Conservation (phyloP, 2,888 invertebrate genomes). For the Myopa testacea region DNA sequence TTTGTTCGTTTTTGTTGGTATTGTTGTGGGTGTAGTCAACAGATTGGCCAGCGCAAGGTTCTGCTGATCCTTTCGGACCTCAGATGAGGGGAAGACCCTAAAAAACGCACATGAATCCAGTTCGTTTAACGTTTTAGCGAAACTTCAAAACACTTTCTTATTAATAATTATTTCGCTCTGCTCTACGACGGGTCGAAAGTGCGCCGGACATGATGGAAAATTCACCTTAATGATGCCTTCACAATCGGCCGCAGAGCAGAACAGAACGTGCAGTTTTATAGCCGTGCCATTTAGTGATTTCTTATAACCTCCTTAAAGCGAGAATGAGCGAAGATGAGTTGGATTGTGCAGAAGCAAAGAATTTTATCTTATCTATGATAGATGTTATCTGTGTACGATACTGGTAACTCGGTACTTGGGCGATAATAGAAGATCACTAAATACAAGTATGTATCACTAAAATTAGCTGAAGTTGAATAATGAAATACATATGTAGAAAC, state of each 20-base stretch:
- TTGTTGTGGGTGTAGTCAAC: background rate
- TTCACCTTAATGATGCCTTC: background rate
- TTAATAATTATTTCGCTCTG: conserved; percentile 23
- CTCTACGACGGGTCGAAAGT: background rate
- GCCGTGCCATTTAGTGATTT: background rate
- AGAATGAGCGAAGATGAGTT: conserved; percentile 18
- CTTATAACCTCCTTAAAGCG: conserved; percentile 3
- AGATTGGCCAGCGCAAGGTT: background rate
- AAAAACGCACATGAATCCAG: background rate
- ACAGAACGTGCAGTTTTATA: background rate
- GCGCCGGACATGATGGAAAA: background rate
- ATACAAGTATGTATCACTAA: no score
- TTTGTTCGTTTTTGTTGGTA: background rate
- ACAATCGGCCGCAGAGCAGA: background rate
- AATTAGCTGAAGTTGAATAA: no score
- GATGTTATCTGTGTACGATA: no score
- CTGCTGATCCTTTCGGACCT: background rate
- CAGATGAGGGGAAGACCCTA: background rate
- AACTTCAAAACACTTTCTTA: background rate
- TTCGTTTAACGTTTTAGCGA: background rate
- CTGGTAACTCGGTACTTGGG: background rate
- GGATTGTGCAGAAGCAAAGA: background rate
- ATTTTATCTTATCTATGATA: conserved; percentile 22
- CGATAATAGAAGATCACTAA: background rate
- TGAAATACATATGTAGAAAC: no score